A percentile compares a stretch with the other conserved stretches of the same genome.
Conservation (phyloP, 2,888 invertebrate genomes). For the Diachrysia chrysitis region DNA sequence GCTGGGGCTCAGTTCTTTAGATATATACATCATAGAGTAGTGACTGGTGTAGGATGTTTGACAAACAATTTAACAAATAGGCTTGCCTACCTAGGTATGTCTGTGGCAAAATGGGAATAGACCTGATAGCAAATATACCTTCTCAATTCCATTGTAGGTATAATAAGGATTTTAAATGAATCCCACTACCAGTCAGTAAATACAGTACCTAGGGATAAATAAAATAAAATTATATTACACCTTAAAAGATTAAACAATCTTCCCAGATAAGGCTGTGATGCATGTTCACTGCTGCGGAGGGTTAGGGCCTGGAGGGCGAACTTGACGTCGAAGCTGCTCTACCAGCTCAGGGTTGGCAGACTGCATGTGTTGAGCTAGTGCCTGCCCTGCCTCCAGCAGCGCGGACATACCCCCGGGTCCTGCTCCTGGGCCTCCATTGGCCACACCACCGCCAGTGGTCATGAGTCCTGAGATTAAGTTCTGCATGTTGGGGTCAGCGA, state of each 20-base stretch:
- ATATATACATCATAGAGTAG: constrained; percentile 39
- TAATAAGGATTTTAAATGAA: constrained; percentile 6
- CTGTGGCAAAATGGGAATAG: constrained; percentile 6
- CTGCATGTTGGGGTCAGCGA: constrained; percentile 95
- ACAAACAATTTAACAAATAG: constrained; percentile 26
- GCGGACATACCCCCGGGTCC: constrained; percentile 77
- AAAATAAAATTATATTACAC: constrained; percentile 59
- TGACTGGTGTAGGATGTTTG: background rate
- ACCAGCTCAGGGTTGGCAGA: constrained; percentile 94
- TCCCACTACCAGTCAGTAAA: constrained; percentile 21
- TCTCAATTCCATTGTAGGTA: background rate
- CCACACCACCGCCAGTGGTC: constrained; percentile 60
- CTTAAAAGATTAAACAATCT: constrained; percentile 51
- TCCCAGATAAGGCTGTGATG: constrained; percentile 15
- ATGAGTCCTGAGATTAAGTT: constrained; percentile 91
- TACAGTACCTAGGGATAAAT: constrained; percentile 28
- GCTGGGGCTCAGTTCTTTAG: constrained; percentile 16
- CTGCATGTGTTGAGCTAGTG: constrained; percentile 95
- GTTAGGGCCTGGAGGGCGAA: constrained; percentile 74
- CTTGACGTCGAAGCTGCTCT: constrained; percentile 93
- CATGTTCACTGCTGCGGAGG: constrained; percentile 69
- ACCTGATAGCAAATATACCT: constrained; percentile 10
- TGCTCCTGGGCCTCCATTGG: constrained; percentile 90
- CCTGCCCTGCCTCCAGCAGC: constrained; percentile 92
- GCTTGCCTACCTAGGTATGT: constrained; percentile 8